Conservation (phyloP, 2,113 vertebrate species). For the Oryzias curvinotus region DNA sequence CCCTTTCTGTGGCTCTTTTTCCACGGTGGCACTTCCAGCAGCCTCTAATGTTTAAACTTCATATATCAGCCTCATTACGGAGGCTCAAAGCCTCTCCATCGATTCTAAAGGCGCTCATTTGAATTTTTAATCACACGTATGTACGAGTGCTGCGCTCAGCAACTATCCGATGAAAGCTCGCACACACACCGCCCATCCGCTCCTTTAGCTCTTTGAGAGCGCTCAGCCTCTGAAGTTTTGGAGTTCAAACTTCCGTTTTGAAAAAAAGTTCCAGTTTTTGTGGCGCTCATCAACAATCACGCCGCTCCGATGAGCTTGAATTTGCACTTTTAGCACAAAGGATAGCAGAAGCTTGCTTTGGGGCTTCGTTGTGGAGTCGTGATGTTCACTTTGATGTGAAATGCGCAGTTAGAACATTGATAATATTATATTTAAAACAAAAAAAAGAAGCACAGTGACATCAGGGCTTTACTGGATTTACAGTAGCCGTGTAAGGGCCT, state of each 20-base stretch:
- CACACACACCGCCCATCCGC: conserved; percentile 56
- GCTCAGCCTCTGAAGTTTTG: conserved; percentile 70
- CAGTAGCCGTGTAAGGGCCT: conserved; percentile 60
- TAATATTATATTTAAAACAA: conserved; percentile 62
- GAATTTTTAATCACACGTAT: conserved; percentile 94
- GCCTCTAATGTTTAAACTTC: conserved; percentile 81
- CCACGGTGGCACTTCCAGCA: conserved; percentile 69
- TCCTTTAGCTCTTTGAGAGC: conserved; percentile 71
- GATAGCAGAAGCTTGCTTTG: neutral
- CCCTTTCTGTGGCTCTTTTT: conserved; percentile 61
- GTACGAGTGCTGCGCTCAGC: conserved; percentile 83
- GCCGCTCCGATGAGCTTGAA: conserved; percentile 39
- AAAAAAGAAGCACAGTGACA: conserved; percentile 44
- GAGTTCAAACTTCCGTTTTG: conserved; percentile 60
- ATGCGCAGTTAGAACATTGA: conserved; percentile 59
- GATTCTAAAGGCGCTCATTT: conserved; percentile 94
- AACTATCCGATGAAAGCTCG: conserved; percentile 49
- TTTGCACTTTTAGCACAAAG: conserved; percentile 23
- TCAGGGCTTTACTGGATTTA: conserved; percentile 42
- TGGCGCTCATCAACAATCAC: conserved; percentile 22
- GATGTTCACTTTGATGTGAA: conserved; percentile 62
- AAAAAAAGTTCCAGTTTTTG: conserved; percentile 49
- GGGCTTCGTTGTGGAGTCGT: conserved; percentile 24
- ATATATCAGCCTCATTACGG: conserved; percentile 90
- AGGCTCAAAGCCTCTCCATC: conserved; percentile 87